A percentile compares a stretch with the other conserved stretches of the same genome.
These are phyloP conservation scores for Ormyrus rosae DNA, from an alignment of 2,888 invertebrate genomes.

Conservation along the genomic window DNA sequence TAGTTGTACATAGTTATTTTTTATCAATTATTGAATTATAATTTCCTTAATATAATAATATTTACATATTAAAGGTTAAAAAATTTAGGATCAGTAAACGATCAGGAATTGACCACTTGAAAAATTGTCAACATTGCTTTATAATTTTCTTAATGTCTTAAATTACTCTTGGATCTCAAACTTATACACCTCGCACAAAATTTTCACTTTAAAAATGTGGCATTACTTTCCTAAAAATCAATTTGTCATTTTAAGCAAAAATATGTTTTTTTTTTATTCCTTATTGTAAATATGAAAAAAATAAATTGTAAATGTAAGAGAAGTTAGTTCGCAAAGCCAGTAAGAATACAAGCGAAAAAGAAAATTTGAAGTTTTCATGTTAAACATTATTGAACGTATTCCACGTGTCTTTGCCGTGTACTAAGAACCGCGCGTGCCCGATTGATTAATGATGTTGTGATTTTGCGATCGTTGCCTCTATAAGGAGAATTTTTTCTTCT, in stretches of 20 bases:
- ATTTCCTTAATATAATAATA: conserved; percentile 21
- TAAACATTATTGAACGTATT: conserved; percentile 35
- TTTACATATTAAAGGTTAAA: not conserved
- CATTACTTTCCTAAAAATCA: not conserved
- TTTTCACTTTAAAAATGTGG: not conserved
- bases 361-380: conserved; percentile 23
- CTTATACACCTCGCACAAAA: conserved; percentile 34
- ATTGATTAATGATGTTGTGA: conserved; percentile 51
- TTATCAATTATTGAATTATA: conserved; percentile 16
- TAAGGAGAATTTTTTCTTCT: conserved; percentile 46
- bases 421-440: conserved; percentile 49
- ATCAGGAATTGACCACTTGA: conserved; percentile 48
- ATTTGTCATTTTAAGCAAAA: not conserved
- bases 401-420: conserved; percentile 22
- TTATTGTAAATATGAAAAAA: too few species aligned
- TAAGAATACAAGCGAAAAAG: conserved; percentile 1
- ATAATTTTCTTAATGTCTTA: conserved; percentile 11
- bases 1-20: conserved; percentile 32
- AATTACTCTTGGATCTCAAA: not conserved
- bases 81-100: not conserved
- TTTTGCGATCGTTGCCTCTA: conserved; percentile 52
- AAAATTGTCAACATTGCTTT: conserved; percentile 25
- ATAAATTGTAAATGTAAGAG: too few species aligned
- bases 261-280: not conserved
- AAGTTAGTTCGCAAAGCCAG: too few species aligned